Evolutionary conservation across 2,888 invertebrate genomes (phyloP).

Genomic region (Athalia circularis): DNA sequence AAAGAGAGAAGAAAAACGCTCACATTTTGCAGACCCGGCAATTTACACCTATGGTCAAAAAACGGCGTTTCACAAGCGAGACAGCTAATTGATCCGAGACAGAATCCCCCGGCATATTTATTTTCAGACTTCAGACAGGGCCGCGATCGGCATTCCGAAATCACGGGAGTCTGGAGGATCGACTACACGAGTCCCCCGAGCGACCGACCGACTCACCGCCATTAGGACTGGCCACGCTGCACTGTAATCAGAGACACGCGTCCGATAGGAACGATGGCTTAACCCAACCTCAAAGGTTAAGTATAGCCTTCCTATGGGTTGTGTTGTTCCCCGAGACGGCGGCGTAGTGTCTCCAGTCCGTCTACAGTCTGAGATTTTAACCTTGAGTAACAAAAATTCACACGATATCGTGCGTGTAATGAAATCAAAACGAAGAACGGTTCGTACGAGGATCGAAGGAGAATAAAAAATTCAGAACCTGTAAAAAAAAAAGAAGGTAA

Average conservation of each 20-base stretch:
- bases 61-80: slow-evolving; percentile 11
- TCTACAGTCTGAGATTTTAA: slow-evolving; percentile 9
- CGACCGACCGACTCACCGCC: slow-evolving; percentile 36
- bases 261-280: slow-evolving; percentile 53
- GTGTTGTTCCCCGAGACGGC: slow-evolving; percentile 11
- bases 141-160: slow-evolving; percentile 24
- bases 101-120: neutral
- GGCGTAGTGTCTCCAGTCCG: slow-evolving; percentile 16
- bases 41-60: slow-evolving; percentile 18
- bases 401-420: neutral
- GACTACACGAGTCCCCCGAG: slow-evolving; percentile 9
- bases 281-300: slow-evolving; percentile 62
- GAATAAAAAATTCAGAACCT: too few relatives aligned
- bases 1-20: neutral
- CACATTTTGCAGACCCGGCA: neutral
- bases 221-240: slow-evolving; percentile 52
- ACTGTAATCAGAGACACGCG: slow-evolving; percentile 68
- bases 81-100: slow-evolving; percentile 25
- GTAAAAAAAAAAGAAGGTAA: neutral
- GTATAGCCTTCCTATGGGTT: slow-evolving; percentile 55
- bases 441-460: too few relatives aligned
- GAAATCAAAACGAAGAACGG: neutral
- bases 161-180: slow-evolving; percentile 39
- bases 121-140: slow-evolving; percentile 22
- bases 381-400: slow-evolving; percentile 7